These are phyloP conservation scores for Oscheius sp. DNA, from an alignment of 2,888 invertebrate species.

Conservation along the genomic window DNA sequence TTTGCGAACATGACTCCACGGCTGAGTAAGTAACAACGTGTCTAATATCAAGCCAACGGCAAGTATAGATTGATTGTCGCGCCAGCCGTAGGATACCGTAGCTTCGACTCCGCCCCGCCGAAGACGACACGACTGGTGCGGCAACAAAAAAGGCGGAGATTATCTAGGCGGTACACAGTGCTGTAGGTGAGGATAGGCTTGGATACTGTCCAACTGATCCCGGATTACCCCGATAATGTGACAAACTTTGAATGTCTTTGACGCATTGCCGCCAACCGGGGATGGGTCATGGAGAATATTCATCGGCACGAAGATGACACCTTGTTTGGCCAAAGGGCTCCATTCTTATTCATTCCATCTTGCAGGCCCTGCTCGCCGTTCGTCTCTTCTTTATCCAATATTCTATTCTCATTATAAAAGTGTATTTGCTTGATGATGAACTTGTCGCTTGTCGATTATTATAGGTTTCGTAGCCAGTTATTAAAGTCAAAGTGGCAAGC, in stretches of 20 bases:
- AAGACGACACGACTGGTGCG: slow-evolving; percentile 26
- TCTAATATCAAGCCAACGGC: slow-evolving; percentile 19
- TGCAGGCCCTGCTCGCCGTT: not conserved
- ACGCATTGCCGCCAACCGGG: slow-evolving; percentile 29
- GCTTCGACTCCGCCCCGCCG: slow-evolving; percentile 18
- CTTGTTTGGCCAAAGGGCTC: slow-evolving; percentile 23
- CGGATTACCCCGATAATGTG: slow-evolving; percentile 20
- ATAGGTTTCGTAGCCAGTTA: too few relatives aligned
- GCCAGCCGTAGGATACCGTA: slow-evolving; percentile 26
- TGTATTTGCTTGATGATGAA: too few relatives aligned
- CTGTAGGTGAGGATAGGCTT: not conserved
- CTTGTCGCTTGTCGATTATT: too few relatives aligned
- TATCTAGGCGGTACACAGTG: slow-evolving; percentile 28
- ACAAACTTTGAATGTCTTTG: slow-evolving; percentile 24
- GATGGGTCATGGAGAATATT: slow-evolving; percentile 31
- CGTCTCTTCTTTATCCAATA: not conserved
- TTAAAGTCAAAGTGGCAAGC: too few relatives aligned
- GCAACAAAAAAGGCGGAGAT: slow-evolving; percentile 31
- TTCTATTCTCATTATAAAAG: too few relatives aligned
- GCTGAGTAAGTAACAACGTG: slow-evolving; percentile 38
- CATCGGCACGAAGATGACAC: slow-evolving; percentile 29
- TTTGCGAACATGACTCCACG: slow-evolving; percentile 38
- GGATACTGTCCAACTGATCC: not conserved
- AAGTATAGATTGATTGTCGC: slow-evolving; percentile 35
- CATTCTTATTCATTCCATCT: not conserved